Percentiles rank a stretch among this genome's conserved stretches.
phyloP scores from a whole-genome alignment of 2,888 invertebrate genomes.

The Clunio marinus region DNA sequence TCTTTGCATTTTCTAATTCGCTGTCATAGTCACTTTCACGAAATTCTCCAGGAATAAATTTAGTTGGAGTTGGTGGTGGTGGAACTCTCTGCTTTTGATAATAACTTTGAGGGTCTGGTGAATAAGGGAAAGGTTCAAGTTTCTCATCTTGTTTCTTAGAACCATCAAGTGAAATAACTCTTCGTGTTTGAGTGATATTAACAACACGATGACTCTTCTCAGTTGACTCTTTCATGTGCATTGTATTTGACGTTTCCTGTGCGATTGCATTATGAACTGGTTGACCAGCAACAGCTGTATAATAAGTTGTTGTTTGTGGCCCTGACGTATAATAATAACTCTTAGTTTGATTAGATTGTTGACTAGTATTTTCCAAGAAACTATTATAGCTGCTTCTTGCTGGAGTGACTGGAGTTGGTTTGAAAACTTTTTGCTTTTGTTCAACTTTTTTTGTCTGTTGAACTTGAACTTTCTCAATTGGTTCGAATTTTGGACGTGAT shows the following conservation, averaged over 20 bases:
- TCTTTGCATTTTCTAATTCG: slow-evolving; percentile 59
- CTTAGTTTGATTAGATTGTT: slow-evolving; percentile 46
- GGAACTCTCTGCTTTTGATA: slow-evolving; percentile 46
- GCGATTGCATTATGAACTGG: slow-evolving; percentile 61
- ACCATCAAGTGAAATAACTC: slow-evolving; percentile 64
- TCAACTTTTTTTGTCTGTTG: slow-evolving; percentile 50
- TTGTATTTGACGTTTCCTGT: slow-evolving; percentile 64
- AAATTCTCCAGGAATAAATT: slow-evolving; percentile 62
- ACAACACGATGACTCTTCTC: slow-evolving; percentile 62
- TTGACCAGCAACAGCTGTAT: slow-evolving; percentile 56
- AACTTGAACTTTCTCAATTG: slow-evolving; percentile 52
- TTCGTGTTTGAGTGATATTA: slow-evolving; percentile 65
- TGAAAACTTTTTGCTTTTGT: slow-evolving; percentile 51
- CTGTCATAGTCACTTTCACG: slow-evolving; percentile 68
- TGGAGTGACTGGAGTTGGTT: slow-evolving; percentile 55
- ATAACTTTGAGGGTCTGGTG: slow-evolving; percentile 48
- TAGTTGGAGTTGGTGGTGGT: slow-evolving; percentile 58
- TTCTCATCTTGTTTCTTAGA: slow-evolving; percentile 40
- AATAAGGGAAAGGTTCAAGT: slow-evolving; percentile 53
- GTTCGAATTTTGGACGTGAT: slow-evolving; percentile 57
- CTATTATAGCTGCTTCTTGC: slow-evolving; percentile 59
- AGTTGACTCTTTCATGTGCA: slow-evolving; percentile 66
- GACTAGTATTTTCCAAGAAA: slow-evolving; percentile 54
- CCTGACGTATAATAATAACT: slow-evolving; percentile 35
- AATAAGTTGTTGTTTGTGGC: slow-evolving; percentile 53